A percentile compares a stretch with the other conserved stretches of the same genome.
These are phyloP conservation scores for Campylomormyrus tamandua DNA, from an alignment of 2,113 vertebrate genomes.

Conservation along the genomic window DNA sequence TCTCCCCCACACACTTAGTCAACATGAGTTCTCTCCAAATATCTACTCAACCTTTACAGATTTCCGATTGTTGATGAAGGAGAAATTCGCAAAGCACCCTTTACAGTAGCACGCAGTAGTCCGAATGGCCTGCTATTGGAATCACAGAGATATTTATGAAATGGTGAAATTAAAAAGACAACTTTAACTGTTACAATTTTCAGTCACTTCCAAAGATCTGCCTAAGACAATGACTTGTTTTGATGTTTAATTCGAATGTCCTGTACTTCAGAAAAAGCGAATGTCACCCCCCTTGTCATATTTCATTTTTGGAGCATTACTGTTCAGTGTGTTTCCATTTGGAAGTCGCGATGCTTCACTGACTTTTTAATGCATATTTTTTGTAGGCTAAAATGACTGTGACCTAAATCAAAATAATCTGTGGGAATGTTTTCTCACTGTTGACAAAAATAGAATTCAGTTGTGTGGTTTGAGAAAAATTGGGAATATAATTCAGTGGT, in stretches of 20 bases:
- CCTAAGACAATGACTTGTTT: conserved; percentile 42
- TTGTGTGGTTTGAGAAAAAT: background rate
- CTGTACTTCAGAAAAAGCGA: conserved; percentile 38
- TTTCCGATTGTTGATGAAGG: background rate
- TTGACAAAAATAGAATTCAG: background rate
- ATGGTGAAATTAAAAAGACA: conserved; percentile 40
- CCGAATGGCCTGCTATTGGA: background rate
- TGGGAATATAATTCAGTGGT: background rate
- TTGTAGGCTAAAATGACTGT: conserved; percentile 27
- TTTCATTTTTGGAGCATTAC: conserved; percentile 26
- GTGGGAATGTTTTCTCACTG: conserved; percentile 21
- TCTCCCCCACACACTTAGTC: background rate
- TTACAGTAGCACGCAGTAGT: background rate
- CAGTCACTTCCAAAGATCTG: conserved; percentile 49
- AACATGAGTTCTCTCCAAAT: background rate
- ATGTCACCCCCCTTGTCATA: conserved; percentile 34
- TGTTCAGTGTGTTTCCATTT: conserved; percentile 31
- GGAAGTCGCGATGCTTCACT: conserved; percentile 40
- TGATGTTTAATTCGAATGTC: conserved; percentile 40
- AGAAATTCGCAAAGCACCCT: background rate
- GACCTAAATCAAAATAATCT: conserved; percentile 33
- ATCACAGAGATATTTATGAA: background rate
- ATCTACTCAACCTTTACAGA: background rate
- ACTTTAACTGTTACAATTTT: conserved; percentile 47
- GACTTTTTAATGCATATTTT: conserved; percentile 23